Percentiles rank a stretch among this genome's conserved stretches.
Conservation (phyloP, 2,797 vertebrate genomes). For the Dermochelys coriacea region DNA sequence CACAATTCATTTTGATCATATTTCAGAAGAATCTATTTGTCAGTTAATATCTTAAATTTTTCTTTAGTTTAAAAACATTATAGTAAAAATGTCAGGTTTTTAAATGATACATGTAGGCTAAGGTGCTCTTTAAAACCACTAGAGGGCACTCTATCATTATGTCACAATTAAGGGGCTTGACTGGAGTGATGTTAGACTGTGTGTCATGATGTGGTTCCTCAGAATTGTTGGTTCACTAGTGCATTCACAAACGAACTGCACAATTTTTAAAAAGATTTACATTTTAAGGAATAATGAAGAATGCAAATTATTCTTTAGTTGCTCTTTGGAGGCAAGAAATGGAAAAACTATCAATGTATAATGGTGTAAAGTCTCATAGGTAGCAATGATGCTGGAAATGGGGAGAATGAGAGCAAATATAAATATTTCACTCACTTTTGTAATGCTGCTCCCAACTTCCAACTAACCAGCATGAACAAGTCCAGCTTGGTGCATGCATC, state of each 20-base stretch:
- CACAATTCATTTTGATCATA: neutral
- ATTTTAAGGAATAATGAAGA: neutral
- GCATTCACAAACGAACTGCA: neutral
- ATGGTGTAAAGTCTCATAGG: neutral
- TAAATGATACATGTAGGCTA: neutral
- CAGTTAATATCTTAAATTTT: neutral
- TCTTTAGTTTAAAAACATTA: neutral
- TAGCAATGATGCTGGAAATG: slow-evolving; percentile 26
- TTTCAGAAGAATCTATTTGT: neutral
- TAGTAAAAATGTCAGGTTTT: neutral
- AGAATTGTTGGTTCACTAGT: neutral
- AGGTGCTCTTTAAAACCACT: neutral
- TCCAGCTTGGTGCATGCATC: neutral
- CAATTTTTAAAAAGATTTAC: neutral
- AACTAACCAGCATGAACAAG: slow-evolving; percentile 42
- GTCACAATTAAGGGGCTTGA: neutral
- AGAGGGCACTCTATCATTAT: neutral
- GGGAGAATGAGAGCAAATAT: slow-evolving; percentile 17
- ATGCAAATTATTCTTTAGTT: neutral
- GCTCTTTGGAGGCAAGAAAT: neutral
- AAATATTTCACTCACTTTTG: neutral
- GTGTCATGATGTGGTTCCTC: neutral
- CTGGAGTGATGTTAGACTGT: neutral
- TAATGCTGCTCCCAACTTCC: slow-evolving; percentile 9
- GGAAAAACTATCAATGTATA: neutral